A percentile compares a stretch with the other conserved stretches of the same genome.
These are phyloP conservation scores for Triplophysa yarkandensis DNA, from an alignment of 2,797 vertebrate genomes.

Conservation along the genomic window DNA sequence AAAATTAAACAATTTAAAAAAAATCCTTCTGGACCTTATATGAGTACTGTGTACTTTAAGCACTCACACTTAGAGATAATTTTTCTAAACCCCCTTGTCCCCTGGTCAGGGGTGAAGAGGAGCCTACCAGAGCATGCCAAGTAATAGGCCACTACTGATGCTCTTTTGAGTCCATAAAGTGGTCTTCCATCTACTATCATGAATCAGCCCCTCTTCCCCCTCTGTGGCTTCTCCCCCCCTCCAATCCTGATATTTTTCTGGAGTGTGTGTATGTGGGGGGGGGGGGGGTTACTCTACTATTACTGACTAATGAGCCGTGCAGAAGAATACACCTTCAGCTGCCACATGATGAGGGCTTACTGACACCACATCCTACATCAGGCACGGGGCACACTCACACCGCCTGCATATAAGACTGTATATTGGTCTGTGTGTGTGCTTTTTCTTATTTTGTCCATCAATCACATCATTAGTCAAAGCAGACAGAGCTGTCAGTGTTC, in stretches of 20 bases:
- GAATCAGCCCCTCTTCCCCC: constrained; percentile 49
- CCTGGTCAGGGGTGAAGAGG: constrained; percentile 23
- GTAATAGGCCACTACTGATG: constrained; percentile 69
- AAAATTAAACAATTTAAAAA: too few relatives aligned
- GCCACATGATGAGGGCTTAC: constrained; percentile 87
- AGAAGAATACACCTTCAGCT: constrained; percentile 88
- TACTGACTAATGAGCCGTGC: constrained; percentile 91
- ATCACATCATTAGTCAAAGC: constrained; percentile 93
- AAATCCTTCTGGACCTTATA: background rate
- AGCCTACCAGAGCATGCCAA: constrained; percentile 72
- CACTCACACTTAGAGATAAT: background rate
- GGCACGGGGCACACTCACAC: constrained; percentile 59
- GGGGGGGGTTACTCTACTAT: constrained; percentile 77
- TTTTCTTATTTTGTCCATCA: constrained; percentile 90
- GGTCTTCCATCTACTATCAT: constrained; percentile 56
- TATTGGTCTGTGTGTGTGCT: constrained; percentile 38
- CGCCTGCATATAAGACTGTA: constrained; percentile 36
- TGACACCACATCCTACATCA: constrained; percentile 83
- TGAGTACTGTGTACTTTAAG: background rate
- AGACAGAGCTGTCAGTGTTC: constrained; percentile 81
- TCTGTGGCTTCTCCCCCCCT: constrained; percentile 17
- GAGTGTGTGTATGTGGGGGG: constrained; percentile 35
- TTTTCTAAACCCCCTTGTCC: background rate
- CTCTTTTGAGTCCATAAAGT: constrained; percentile 83
- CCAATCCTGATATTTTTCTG: constrained; percentile 28